Conservation (phyloP, 2,888 invertebrate genomes). For the Candidula unifasciata region DNA sequence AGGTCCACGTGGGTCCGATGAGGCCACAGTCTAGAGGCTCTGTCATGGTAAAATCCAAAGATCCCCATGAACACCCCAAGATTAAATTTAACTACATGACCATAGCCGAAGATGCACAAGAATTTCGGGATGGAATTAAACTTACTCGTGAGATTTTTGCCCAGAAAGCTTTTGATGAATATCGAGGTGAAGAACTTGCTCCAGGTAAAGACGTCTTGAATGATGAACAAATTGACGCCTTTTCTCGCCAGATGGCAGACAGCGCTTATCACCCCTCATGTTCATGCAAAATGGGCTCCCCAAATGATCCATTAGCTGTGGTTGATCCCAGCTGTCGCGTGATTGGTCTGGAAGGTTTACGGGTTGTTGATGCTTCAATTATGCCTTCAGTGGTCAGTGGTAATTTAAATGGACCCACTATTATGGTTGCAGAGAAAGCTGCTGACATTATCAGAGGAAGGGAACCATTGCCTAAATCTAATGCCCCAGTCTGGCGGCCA, state of each 20-base stretch:
- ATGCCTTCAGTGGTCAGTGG: slow-evolving; percentile 88
- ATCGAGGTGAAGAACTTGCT: slow-evolving; percentile 67
- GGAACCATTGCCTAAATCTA: slow-evolving; percentile 71
- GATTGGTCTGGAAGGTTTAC: slow-evolving; percentile 82
- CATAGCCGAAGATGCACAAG: slow-evolving; percentile 81
- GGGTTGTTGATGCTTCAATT: slow-evolving; percentile 89
- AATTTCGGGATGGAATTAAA: slow-evolving; percentile 69
- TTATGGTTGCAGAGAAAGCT: slow-evolving; percentile 80
- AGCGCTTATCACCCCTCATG: slow-evolving; percentile 89
- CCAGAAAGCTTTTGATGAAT: slow-evolving; percentile 76
- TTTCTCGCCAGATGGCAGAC: slow-evolving; percentile 76
- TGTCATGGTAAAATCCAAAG: slow-evolving; percentile 86
- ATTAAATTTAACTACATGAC: slow-evolving; percentile 95
- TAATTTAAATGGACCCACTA: slow-evolving; percentile 82
- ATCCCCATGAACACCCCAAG: slow-evolving; percentile 88
- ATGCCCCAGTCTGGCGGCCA: slow-evolving; percentile 74
- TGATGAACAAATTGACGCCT: slow-evolving; percentile 76
- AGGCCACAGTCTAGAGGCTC: slow-evolving; percentile 91
- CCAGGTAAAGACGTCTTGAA: slow-evolving; percentile 69
- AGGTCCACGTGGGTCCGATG: slow-evolving; percentile 81
- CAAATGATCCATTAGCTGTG: slow-evolving; percentile 80
- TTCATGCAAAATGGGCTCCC: slow-evolving; percentile 85
- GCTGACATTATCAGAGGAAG: slow-evolving; percentile 79
- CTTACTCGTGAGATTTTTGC: slow-evolving; percentile 74
- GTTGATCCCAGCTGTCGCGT: slow-evolving; percentile 82